phyloP scores from a whole-genome alignment of 2,888 invertebrate species.

The Caenorhabditis sp. region DNA sequence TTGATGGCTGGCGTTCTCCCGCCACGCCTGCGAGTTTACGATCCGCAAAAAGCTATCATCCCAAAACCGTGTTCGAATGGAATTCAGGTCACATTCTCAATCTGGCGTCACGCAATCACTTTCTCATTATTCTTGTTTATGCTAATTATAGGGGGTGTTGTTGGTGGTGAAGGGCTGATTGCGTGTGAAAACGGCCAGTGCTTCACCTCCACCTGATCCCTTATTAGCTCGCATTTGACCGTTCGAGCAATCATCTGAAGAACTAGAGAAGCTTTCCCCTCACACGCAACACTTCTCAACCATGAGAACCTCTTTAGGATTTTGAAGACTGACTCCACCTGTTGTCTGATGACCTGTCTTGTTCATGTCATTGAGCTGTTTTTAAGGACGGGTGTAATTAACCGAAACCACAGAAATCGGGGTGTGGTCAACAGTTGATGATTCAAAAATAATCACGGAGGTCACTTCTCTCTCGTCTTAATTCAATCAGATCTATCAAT shows the following conservation, averaged over 20 bases:
- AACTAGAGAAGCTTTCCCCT: neutral
- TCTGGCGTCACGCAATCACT: constrained; percentile 33
- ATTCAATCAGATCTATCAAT: constrained; percentile 23
- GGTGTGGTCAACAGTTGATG: constrained; percentile 7
- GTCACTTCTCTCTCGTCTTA: constrained; percentile 7
- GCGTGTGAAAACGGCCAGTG: constrained; percentile 41
- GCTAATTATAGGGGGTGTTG: constrained; percentile 37
- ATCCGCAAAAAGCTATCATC: constrained; percentile 6
- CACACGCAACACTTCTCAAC: constrained; percentile 27
- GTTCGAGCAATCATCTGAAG: constrained; percentile 26
- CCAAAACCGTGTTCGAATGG: neutral
- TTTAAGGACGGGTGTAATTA: constrained; percentile 41
- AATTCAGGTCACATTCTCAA: neutral
- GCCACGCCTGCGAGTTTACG: constrained; percentile 36
- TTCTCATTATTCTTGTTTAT: constrained; percentile 48
- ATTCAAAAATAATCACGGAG: constrained; percentile 25
- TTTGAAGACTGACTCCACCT: constrained; percentile 25
- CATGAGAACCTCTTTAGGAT: constrained; percentile 2
- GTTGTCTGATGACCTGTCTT: constrained; percentile 31
- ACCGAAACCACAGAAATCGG: neutral
- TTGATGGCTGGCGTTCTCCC: constrained; percentile 27
- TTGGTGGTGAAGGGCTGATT: constrained; percentile 25
- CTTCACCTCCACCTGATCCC: constrained; percentile 22
- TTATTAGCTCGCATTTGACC: constrained; percentile 46
- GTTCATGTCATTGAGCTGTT: constrained; percentile 58